These are phyloP conservation scores for Erebia aethiops DNA, from an alignment of 2,888 invertebrate genomes.

Conservation along the genomic window DNA sequence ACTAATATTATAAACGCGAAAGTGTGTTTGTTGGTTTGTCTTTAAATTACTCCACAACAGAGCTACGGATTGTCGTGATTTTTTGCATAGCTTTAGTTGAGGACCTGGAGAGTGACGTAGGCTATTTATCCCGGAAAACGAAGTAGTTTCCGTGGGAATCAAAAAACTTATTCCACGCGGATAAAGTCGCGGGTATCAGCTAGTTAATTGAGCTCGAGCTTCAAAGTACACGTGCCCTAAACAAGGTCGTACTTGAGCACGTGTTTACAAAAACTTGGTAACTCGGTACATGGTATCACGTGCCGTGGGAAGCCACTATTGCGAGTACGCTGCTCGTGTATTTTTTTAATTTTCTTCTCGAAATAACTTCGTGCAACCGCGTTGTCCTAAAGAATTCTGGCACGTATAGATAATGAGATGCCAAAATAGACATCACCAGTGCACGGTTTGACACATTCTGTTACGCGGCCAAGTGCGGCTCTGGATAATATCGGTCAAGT, in stretches of 20 bases:
- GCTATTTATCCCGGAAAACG: no score
- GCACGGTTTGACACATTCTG: slow-evolving; percentile 51
- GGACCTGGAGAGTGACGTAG: no score
- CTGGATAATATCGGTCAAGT: slow-evolving; percentile 51
- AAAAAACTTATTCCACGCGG: no score
- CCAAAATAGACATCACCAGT: slow-evolving; percentile 48
- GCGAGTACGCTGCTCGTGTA: not conserved
- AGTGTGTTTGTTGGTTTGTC: no score
- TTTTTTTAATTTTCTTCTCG: slow-evolving; percentile 32
- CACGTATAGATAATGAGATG: slow-evolving; percentile 48
- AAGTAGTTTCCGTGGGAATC: no score
- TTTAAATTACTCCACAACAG: no score
- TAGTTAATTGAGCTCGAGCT: not conserved
- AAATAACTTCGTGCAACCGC: slow-evolving; percentile 37
- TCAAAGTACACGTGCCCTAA: not conserved
- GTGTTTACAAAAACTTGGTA: not conserved
- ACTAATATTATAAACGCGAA: no score
- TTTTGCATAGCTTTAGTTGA: no score
- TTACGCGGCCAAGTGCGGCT: slow-evolving; percentile 49
- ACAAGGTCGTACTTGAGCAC: not conserved
- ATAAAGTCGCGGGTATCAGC: no score
- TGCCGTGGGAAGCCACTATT: slow-evolving; percentile 1
- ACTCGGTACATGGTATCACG: not conserved
- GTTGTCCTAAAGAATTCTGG: slow-evolving; percentile 46
- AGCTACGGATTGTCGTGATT: no score